Evolutionary conservation across 2,797 vertebrate species (phyloP), one percentile per base, ranked within the genome.

Genomic region (Sebastes trivittatus): DNA sequence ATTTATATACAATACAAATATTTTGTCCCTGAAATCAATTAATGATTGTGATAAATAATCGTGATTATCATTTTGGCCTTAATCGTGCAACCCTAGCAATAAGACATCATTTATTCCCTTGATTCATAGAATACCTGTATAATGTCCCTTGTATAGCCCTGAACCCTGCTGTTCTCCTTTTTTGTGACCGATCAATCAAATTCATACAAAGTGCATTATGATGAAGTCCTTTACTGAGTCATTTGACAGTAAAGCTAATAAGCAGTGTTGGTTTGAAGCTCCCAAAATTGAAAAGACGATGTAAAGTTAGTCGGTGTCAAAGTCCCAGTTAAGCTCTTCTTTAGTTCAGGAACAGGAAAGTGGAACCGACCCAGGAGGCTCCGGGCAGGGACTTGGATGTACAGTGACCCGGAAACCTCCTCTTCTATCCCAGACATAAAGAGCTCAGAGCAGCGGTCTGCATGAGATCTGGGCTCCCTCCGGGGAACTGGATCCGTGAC

Each of bases 341-440:
- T 68, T 80, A 78, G 78, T 82, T 61, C 9, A 80, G 68, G 64
- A 86, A 82, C 59, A 82, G 82, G 77, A 81, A 85, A 85, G 68
- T 78, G 62, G 84, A 88, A 88, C 72, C 84, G 90, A 92, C 89
- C 79, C 80, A 6, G 72, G 82, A 76, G 68, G 73, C 78, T 92
- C 76, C 52, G 46, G 55, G 62, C 64, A 69, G 62, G 78, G 78
- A 87, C 74, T 91, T 91, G 84, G 86, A 87, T 92, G 91, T 84
- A 93, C 91, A 89, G 82, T 94, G 92, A 93, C 92, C 94, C 77
- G 88, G 90, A 95, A 96, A 92, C 77, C 78, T 91, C 86, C 83
- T 88, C 84, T 87, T 82, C 83, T 87, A 77, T 93, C 85, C 70
- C 76, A 82, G 83, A 92, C 93, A 94, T 92, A 94, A 94, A 93